Percentiles rank a stretch among this genome's conserved stretches.
Conservation (phyloP, 2,113 vertebrate species). For the Nycticorax nycticorax region DNA sequence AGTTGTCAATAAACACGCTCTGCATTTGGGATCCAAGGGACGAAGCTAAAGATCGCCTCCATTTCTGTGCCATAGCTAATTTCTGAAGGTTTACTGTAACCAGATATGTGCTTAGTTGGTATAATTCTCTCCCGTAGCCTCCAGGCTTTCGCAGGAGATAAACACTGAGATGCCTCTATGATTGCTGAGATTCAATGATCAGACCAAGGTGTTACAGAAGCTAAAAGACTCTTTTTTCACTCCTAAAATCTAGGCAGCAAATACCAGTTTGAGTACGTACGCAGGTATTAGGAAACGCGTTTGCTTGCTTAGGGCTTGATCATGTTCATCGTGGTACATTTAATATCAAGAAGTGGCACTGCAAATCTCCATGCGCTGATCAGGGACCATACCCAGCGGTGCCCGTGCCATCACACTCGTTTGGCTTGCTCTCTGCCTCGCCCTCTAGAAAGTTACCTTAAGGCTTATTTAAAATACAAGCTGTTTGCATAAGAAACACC, state of each 20-base stretch:
- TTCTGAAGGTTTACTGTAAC: constrained; percentile 50
- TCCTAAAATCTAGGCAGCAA: background rate
- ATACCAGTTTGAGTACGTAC: background rate
- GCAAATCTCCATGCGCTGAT: background rate
- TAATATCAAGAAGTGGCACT: background rate
- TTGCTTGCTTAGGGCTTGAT: background rate
- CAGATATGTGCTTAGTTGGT: constrained; percentile 32
- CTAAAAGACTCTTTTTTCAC: background rate
- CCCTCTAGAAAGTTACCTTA: constrained; percentile 32
- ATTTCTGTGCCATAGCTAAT: constrained; percentile 26
- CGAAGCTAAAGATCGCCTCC: constrained; percentile 20
- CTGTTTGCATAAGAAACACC: constrained; percentile 12
- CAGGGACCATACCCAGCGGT: constrained; percentile 2
- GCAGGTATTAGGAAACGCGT: background rate
- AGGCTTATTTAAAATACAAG: constrained; percentile 23
- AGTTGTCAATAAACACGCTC: constrained; percentile 25
- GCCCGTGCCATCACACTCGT: constrained; percentile 4
- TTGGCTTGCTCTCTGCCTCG: constrained; percentile 4
- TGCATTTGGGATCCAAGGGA: background rate
- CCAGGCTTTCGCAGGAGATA: constrained; percentile 42
- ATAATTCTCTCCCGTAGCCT: constrained; percentile 33
- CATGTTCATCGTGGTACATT: background rate
- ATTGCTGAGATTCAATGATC: constrained; percentile 6
- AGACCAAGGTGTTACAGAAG: constrained; percentile 26
- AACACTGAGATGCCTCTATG: constrained; percentile 27